Percentiles rank a stretch among this genome's conserved stretches.
phyloP scores from a whole-genome alignment of 2,888 invertebrate genomes.

The Alsophila aescularia region DNA sequence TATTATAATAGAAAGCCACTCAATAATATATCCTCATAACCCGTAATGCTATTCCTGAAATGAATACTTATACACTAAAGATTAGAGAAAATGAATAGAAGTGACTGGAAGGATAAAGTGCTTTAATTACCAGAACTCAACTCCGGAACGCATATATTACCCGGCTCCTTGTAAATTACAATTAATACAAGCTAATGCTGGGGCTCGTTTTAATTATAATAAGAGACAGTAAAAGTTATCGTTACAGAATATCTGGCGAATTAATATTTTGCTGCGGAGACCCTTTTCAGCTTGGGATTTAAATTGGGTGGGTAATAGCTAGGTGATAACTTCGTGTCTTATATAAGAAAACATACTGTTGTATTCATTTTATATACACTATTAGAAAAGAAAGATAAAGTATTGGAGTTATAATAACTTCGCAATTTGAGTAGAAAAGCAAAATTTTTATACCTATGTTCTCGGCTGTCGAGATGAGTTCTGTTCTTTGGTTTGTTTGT shows the following conservation, averaged over 20 bases:
- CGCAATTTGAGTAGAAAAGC: too few species aligned
- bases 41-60: too few species aligned
- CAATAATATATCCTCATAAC: too few species aligned
- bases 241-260: not conserved
- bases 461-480: too few species aligned
- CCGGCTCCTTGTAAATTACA: slow-evolving; percentile 9
- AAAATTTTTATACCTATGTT: too few species aligned
- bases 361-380: too few species aligned
- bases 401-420: too few species aligned
- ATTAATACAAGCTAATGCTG: slow-evolving; percentile 14
- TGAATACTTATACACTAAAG: not conserved
- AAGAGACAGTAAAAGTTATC: slow-evolving; percentile 1
- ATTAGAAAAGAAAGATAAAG: too few species aligned
- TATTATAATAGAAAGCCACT: too few species aligned
- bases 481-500: too few species aligned
- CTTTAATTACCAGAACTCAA: slow-evolving; percentile 9
- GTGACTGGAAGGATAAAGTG: not conserved
- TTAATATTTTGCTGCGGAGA: not conserved
- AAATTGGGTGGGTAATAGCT: not conserved
- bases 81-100: not conserved
- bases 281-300: not conserved
- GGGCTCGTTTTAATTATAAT: slow-evolving; percentile 11
- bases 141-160: slow-evolving; percentile 7
- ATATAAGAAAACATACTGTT: too few species aligned
- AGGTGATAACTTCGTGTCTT: not conserved